Evolutionary conservation across 2,113 vertebrate genomes (phyloP), one percentile per base, ranked within the genome.

Genomic region (Phaethon lepturus): DNA sequence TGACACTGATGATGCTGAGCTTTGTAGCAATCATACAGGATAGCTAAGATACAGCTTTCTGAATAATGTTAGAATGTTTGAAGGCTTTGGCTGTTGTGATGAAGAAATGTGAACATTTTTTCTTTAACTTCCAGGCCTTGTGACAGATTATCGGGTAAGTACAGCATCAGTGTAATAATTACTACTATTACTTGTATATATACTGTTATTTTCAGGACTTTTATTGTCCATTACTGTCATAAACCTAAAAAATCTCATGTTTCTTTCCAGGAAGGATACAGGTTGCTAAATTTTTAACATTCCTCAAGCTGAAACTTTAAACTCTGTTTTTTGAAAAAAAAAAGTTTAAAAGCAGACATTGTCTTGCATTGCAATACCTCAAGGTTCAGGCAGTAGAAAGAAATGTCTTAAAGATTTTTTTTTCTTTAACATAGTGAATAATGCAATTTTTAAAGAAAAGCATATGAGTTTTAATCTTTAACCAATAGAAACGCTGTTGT

Each of bases 61-160:
- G 13, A 77, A 7, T 63, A 52, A 29, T 9, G 47, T 40, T 81
- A n/a, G 24, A 42, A 56, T 72, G 24, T 79, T 7, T 95, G 24
- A 56, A 76, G 38, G 29, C 26, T 94, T 96, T 85, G 58, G 22
- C 73, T 93, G 22, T 69, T 75, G 35, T 50, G 58, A 79, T 82
- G 50, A 95, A 73, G 29, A 7, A 88, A 76, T 24, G 7, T 75
- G 55, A 94, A 71, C 10, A 15, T 56, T 91, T 95, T 75, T 77
- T 45, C 84, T 95, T 93, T 95, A 33, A 96, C 29, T 97, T 96
- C 55, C 96, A 99, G 99, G 99, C 15, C 95, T 99, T 72, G 98
- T 99, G 95, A 99, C 99, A 47, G 99, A 99, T 97, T 99, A 99
- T 58, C 98, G 99, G 98, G 99, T 99, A 98, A 99, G 99, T 98